Evolutionary conservation across 2,888 invertebrate species (phyloP).

Genomic region (Beris morrisii): DNA sequence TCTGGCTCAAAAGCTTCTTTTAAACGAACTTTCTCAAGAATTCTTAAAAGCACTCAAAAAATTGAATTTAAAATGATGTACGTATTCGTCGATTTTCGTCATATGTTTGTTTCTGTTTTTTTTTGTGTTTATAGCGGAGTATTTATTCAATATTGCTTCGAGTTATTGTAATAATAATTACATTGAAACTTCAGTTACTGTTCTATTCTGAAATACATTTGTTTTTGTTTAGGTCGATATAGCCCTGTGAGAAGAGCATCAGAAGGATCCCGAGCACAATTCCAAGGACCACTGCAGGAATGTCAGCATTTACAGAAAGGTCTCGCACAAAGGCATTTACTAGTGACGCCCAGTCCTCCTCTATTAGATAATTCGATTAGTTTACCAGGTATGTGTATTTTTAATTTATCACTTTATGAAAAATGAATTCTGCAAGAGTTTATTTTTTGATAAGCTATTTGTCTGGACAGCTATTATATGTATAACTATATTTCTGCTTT

Average conservation of each 20-base stretch:
- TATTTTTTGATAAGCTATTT: too few relatives aligned
- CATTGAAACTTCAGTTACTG: too few relatives aligned
- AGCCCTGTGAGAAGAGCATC: slow-evolving; percentile 89
- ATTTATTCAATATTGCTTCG: slow-evolving; percentile 5
- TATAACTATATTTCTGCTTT: too few relatives aligned
- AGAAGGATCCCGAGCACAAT: slow-evolving; percentile 65
- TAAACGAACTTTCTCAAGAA: not conserved
- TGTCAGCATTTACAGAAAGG: slow-evolving; percentile 73
- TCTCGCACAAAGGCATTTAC: slow-evolving; percentile 55
- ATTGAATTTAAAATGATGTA: too few relatives aligned
- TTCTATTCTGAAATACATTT: too few relatives aligned
- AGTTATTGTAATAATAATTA: too few relatives aligned
- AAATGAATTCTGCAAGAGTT: not conserved
- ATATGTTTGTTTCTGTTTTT: not conserved
- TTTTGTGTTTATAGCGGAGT: not conserved
- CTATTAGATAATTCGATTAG: slow-evolving; percentile 57
- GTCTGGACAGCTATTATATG: too few relatives aligned
- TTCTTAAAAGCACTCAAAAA: too few relatives aligned
- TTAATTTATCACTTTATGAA: not conserved
- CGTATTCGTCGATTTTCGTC: not conserved
- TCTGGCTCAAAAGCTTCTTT: not conserved
- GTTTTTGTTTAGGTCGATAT: slow-evolving; percentile 62
- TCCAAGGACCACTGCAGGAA: slow-evolving; percentile 72
- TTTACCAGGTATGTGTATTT: slow-evolving; percentile 52
- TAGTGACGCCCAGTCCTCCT: slow-evolving; percentile 56